Percentiles rank a stretch among this genome's conserved stretches.
These are phyloP conservation scores for Poeciliopsis presidionis DNA, from an alignment of 2,797 vertebrate species.

Conservation along the genomic window DNA sequence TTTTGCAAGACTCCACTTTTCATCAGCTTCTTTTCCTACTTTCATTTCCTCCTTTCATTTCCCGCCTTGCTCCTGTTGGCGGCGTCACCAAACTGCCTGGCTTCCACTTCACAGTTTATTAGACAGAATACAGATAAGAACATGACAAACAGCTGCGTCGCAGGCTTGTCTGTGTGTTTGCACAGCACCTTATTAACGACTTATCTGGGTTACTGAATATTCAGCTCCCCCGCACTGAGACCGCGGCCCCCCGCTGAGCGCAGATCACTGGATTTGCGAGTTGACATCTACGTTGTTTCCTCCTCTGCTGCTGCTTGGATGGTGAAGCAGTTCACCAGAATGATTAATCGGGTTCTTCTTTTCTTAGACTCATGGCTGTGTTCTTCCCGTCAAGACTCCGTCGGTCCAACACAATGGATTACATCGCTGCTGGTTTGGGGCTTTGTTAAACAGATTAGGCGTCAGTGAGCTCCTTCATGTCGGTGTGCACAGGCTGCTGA, in stretches of 20 bases:
- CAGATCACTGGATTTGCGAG: conserved; percentile 30
- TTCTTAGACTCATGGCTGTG: not conserved
- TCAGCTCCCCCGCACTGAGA: conserved; percentile 22
- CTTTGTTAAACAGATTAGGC: conserved; percentile 24
- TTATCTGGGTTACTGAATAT: conserved; percentile 44
- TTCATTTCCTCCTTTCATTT: conserved; percentile 2
- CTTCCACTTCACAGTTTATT: conserved; percentile 34
- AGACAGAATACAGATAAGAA: conserved; percentile 40
- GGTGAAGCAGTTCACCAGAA: conserved; percentile 2
- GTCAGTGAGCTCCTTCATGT: not conserved
- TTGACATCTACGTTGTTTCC: conserved; percentile 7
- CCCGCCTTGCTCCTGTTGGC: not conserved
- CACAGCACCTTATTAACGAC: conserved; percentile 27
- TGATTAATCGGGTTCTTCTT: conserved; percentile 21
- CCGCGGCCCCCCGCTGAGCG: conserved; percentile 17
- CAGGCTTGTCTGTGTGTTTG: conserved; percentile 3
- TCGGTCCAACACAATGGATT: conserved; percentile 10
- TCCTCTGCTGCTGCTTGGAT: not conserved
- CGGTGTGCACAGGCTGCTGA: not conserved
- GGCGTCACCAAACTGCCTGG: conserved; percentile 9
- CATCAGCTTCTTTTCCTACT: not conserved
- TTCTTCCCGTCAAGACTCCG: not conserved
- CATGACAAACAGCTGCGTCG: conserved; percentile 22
- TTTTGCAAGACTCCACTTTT: not conserved
- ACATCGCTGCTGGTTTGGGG: conserved; percentile 8